Percentiles rank a stretch among this genome's conserved stretches.
Conservation (phyloP, 2,113 vertebrate species). For the Nannobrachium achirus region DNA sequence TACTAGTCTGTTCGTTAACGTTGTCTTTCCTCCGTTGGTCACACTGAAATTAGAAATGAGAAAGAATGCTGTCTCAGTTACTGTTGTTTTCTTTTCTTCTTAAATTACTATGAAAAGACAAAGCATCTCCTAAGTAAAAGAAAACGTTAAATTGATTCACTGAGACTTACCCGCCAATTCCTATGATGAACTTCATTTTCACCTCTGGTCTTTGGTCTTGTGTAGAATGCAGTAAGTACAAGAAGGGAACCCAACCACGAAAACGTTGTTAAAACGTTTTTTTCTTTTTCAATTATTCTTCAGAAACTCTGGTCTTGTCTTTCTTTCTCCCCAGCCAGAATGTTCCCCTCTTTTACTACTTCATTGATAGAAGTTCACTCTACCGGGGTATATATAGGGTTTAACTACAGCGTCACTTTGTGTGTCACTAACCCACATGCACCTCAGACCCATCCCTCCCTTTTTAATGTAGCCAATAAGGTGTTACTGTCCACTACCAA, state of each 20-base stretch:
- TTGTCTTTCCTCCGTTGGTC: slow-evolving; percentile 87
- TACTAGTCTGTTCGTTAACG: slow-evolving; percentile 78
- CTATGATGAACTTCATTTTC: slow-evolving; percentile 82
- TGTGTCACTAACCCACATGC: slow-evolving; percentile 2
- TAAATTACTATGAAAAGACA: no score
- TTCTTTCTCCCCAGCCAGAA: slow-evolving; percentile 44
- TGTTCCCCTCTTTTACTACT: slow-evolving; percentile 68
- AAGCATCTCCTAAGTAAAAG: no score
- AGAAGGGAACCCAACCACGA: slow-evolving; percentile 65
- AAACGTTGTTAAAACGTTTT: no score
- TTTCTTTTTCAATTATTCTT: slow-evolving; percentile 45
- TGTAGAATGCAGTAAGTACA: slow-evolving; percentile 67
- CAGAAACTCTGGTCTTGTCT: slow-evolving; percentile 44
- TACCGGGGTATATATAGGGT: slow-evolving; percentile 64
- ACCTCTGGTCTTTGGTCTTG: slow-evolving; percentile 59
- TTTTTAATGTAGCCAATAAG: slow-evolving; percentile 58
- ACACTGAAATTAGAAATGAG: slow-evolving; percentile 68
- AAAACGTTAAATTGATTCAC: background rate
- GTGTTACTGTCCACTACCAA: slow-evolving; percentile 19
- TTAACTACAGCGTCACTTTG: slow-evolving; percentile 45
- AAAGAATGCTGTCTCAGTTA: background rate
- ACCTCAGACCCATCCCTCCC: slow-evolving; percentile 35
- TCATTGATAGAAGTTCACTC: slow-evolving; percentile 83
- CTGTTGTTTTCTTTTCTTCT: background rate
- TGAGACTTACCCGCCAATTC: slow-evolving; percentile 81